Conservation (phyloP, 2,888 invertebrate genomes). For the Himalopsyche kuldschensis region DNA sequence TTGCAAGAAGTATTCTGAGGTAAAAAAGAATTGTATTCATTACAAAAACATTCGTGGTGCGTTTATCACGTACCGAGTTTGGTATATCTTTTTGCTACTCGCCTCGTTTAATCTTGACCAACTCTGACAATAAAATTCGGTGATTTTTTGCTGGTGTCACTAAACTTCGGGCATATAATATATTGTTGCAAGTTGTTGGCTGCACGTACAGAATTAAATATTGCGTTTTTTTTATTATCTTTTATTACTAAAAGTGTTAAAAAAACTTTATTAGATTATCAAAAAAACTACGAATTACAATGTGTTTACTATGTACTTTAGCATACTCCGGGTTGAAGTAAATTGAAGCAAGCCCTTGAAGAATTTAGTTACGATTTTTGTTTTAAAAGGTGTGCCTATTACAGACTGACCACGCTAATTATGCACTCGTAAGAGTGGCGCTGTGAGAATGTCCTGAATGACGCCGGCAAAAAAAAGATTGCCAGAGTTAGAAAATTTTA, state of each 20-base stretch:
- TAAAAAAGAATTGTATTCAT: background rate
- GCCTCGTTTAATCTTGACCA: background rate
- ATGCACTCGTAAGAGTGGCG: too few species aligned
- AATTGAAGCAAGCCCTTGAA: too few species aligned
- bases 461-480: too few species aligned
- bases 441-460: too few species aligned
- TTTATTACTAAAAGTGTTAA: background rate
- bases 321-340: too few species aligned
- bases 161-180: background rate
- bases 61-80: background rate
- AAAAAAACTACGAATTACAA: too few species aligned
- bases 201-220: background rate
- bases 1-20: background rate
- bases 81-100: background rate
- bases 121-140: background rate
- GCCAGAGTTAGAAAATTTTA: too few species aligned
- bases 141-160: background rate
- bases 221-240: background rate
- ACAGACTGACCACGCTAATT: too few species aligned
- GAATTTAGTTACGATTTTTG: too few species aligned
- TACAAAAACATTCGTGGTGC: background rate
- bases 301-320: too few species aligned
- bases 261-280: too few species aligned
- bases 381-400: too few species aligned
- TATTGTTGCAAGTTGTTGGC: background rate